These are phyloP conservation scores for Numenius phaeopus DNA, from an alignment of 2,797 vertebrate genomes.

Conservation along the genomic window DNA sequence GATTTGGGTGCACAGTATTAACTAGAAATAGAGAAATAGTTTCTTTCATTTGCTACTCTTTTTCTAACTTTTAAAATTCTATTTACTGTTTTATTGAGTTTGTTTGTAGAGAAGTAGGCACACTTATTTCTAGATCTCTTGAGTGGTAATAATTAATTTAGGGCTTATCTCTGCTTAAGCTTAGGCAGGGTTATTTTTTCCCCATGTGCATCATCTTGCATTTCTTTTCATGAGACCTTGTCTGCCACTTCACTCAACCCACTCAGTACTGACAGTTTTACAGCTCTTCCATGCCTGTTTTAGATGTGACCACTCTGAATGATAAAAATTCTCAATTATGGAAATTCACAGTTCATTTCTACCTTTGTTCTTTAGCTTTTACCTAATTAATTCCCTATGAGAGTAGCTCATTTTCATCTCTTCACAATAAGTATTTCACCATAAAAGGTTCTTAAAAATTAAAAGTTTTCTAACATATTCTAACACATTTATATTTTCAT, in stretches of 20 bases:
- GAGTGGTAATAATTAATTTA: background rate
- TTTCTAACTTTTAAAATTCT: background rate
- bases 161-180: background rate
- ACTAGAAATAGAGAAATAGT: background rate
- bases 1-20: background rate
- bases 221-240: background rate
- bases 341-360: background rate
- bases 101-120: background rate
- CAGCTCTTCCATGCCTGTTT: background rate
- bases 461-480: background rate
- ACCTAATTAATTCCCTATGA: background rate
- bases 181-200: background rate
- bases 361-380: background rate
- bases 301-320: background rate
- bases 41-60: background rate
- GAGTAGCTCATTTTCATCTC: background rate
- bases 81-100: background rate
- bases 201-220: background rate
- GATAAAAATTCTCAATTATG: background rate
- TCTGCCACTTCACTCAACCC: slow-evolving; percentile 20
- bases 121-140: background rate
- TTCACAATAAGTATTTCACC: background rate
- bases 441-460: background rate
- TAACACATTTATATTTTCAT: background rate
- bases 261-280: background rate